Base-by-base conservation (phyloP, 2,797 vertebrate species). In the Catharus ustulatus region DNA sequence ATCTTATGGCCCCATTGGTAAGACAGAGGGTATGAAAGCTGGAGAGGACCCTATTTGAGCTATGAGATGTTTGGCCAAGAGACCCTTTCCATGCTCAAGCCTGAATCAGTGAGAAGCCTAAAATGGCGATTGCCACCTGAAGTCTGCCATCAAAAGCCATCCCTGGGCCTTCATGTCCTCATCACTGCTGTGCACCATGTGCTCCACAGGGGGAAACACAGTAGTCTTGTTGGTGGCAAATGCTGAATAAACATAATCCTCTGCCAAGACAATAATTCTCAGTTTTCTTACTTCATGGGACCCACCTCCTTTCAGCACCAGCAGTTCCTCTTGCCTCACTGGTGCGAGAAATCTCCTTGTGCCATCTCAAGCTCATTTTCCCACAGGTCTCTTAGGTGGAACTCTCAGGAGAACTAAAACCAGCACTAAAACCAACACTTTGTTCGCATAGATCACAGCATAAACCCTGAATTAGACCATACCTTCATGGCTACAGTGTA, bases 231-330 rank as follows among this genome's bases (percentile, higher is more conserved):
- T 72, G 43, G 63, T 90, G 83, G 52, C 55, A 86, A 79, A 69
- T 0, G 8, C 71, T 95, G 88, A 79, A 76, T 73, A 88, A 95
- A 84, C 83, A 86, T 11, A 75, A 7, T 36, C 19, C 13, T 69
- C 23, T 81, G 85, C 66, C 88, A 90, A 58, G 54, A 68, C 32
- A 91, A 88, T 54, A 3, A 52, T 74, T 88, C n/a, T 9, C 19
- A 30, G 7, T 45, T 88, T 80, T 90, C n/a, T 38, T 75, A 40
- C 16, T 91, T 71, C 62, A 32, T 34, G 17, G 52, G 4, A 24
- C 32, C 24, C 58, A 54, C 49, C 73, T 78, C 34, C 58, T 88
- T 93, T 80, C 87, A 91, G 15, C 73, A 64, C 64, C 76, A 81
- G n/a, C n/a, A 29, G 16, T 43, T 91, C 24, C 26, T 48, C 17